A percentile compares a stretch with the other conserved stretches of the same genome.
phyloP scores from a whole-genome alignment of 2,888 invertebrate genomes.

The Tromatobia lineatoria region DNA sequence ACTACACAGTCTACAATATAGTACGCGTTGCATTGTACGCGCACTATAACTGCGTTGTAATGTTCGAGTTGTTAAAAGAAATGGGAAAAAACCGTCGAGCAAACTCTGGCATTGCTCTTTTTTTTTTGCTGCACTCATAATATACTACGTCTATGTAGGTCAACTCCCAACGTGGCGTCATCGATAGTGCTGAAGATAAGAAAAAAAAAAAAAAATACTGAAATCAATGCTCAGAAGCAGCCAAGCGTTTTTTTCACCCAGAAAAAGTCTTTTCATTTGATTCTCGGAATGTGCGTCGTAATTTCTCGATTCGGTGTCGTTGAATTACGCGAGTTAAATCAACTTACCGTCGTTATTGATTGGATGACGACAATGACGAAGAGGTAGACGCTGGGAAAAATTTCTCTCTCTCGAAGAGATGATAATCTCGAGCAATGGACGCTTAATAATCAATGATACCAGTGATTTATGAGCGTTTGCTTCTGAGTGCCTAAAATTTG shows the following conservation, averaged over 20 bases:
- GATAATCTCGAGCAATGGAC: background rate
- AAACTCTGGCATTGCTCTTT: background rate
- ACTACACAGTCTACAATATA: conserved; percentile 3
- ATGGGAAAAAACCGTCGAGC: background rate
- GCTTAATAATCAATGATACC: too few species aligned
- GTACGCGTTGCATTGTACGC: conserved; percentile 23
- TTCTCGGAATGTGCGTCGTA: background rate
- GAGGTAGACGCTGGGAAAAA: background rate
- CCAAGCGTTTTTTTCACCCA: background rate
- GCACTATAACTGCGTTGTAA: conserved; percentile 29
- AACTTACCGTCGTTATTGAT: background rate
- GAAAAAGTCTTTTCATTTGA: conserved; percentile 10
- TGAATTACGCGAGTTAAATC: conserved; percentile 9
- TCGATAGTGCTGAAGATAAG: conserved; percentile 1
- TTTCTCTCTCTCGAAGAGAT: background rate
- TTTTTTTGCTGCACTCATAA: background rate
- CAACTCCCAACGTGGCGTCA: background rate
- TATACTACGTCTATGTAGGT: background rate
- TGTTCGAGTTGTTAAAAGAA: background rate
- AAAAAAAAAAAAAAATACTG: background rate
- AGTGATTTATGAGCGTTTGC: too few species aligned
- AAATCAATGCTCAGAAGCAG: background rate
- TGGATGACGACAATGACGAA: conserved; percentile 5
- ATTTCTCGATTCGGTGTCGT: conserved; percentile 16
- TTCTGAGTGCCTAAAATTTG: too few species aligned